Evolutionary conservation across 2,113 vertebrate genomes (phyloP).

Genomic region (Lepus europaeus): DNA sequence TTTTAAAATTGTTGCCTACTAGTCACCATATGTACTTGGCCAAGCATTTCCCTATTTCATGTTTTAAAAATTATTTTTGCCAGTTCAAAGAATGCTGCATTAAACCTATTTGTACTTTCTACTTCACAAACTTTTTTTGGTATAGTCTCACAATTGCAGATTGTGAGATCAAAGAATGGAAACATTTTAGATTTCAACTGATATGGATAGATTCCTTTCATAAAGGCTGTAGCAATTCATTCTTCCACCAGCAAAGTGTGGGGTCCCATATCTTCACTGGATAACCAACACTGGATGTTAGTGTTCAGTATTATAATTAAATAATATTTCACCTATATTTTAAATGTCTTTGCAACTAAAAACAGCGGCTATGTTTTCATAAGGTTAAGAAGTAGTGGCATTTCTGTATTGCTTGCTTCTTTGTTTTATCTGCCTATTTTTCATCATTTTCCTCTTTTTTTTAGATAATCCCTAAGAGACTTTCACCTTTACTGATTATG

Average conservation of each 20-base stretch:
- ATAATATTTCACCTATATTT: neutral
- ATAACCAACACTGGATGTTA: neutral
- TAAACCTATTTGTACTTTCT: neutral
- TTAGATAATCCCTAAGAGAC: neutral
- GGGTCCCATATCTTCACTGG: neutral
- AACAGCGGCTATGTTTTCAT: neutral
- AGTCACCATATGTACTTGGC: neutral
- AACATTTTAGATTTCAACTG: neutral
- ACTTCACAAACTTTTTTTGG: neutral
- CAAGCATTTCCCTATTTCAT: neutral
- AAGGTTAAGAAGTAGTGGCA: neutral
- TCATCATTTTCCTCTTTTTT: neutral
- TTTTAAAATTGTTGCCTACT: neutral
- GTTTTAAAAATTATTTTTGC: constrained; percentile 25
- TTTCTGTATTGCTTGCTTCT: constrained; percentile 23
- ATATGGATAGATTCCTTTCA: neutral
- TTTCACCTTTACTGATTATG: constrained; percentile 71
- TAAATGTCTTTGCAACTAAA: neutral
- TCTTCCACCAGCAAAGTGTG: neutral
- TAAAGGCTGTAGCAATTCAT: neutral
- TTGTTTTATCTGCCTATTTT: constrained; percentile 4
- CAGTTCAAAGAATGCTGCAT: neutral
- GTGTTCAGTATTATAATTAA: neutral
- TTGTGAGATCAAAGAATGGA: neutral
- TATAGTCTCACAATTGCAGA: neutral